Percentiles rank a stretch among this genome's conserved stretches.
These are phyloP conservation scores for Hydrozoanthus tunicans DNA, from an alignment of 64 coral and sea anemone genomes.

Conservation along the genomic window DNA sequence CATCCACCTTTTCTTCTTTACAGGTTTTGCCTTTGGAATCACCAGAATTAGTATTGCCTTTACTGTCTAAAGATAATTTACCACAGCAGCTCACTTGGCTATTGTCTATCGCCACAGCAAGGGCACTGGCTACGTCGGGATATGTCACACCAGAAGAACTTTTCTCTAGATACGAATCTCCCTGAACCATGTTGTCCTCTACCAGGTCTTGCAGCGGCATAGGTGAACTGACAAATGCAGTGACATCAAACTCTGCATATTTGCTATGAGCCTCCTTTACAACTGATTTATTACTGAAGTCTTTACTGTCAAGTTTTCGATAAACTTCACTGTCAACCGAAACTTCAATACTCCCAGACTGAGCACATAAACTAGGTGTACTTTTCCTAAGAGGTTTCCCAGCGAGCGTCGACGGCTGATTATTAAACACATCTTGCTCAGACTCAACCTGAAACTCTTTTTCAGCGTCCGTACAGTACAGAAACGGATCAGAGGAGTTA, in stretches of 20 bases:
- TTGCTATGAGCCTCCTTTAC: neutral
- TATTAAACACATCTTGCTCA: neutral
- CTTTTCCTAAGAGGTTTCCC: constrained; percentile 23
- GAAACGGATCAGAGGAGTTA: neutral
- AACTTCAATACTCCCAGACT: neutral
- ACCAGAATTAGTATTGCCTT: neutral
- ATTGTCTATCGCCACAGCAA: neutral
- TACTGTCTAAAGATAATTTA: neutral
- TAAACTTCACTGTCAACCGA: neutral
- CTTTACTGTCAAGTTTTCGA: neutral
- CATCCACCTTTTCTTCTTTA: neutral
- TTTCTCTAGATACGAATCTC: neutral
- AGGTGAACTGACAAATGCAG: neutral
- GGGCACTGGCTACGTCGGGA: neutral
- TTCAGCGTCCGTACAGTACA: neutral
- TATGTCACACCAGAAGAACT: neutral
- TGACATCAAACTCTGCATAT: neutral
- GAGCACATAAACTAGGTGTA: constrained; percentile 6
- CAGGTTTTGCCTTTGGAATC: neutral
- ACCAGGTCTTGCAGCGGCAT: neutral
- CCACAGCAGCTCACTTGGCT: neutral
- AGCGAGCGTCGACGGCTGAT: neutral
- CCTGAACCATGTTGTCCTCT: neutral
- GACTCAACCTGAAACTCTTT: neutral
- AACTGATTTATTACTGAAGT: too few species aligned